Percentiles rank a stretch among this genome's conserved stretches.
Evolutionary conservation across 2,113 vertebrate species (phyloP).

Genomic region (Tetrax tetrax): DNA sequence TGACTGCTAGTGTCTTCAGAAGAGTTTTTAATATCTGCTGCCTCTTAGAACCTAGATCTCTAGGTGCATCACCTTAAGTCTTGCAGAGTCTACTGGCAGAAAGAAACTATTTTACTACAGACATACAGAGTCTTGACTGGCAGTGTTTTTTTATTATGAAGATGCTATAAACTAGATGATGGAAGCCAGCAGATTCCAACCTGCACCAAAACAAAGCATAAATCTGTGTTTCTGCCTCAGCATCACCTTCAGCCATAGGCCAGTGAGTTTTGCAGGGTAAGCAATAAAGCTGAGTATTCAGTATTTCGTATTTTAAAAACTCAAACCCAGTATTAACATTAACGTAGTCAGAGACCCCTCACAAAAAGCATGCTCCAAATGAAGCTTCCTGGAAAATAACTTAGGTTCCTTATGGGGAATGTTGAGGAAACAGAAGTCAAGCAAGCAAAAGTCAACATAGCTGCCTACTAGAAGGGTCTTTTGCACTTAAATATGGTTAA

Average conservation of each 20-base stretch:
- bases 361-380: not conserved
- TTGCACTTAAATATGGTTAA: not conserved
- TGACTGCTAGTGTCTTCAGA: not conserved
- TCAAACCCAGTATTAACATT: not conserved
- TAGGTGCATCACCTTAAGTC: not conserved
- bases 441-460: not conserved
- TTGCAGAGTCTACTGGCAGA: not conserved
- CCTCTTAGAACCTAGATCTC: not conserved
- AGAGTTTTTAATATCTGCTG: not conserved
- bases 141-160: not conserved
- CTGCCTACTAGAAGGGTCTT: not conserved
- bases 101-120: not conserved
- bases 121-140: not conserved
- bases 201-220: not conserved
- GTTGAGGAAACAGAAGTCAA: not conserved
- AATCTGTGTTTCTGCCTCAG: not conserved
- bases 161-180: not conserved
- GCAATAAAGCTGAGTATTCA: not conserved
- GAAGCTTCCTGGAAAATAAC: not conserved
- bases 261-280: not conserved
- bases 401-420: not conserved
- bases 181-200: not conserved
- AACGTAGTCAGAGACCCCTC: not conserved
- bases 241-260: not conserved
- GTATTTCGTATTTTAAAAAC: not conserved